Evolutionary conservation across 1,140 invertebrate genomes (phyloP).

Genomic region (Cydia splendana): DNA sequence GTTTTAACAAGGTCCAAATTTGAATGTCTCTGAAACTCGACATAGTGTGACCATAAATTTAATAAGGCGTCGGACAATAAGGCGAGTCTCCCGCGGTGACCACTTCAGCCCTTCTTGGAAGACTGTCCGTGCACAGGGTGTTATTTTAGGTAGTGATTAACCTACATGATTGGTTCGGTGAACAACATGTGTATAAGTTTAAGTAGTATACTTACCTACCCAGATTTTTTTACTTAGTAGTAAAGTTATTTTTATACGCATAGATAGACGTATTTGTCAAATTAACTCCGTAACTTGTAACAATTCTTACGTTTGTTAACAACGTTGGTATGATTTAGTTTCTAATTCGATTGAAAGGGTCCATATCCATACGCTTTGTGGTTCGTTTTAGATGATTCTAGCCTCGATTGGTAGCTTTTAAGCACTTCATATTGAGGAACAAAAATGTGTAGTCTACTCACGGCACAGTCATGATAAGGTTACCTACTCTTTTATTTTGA

Average conservation of each 20-base stretch:
- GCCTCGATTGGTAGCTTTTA: neutral
- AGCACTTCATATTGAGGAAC: no score
- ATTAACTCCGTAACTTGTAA: no score
- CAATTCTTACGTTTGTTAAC: no score
- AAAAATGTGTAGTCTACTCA: neutral
- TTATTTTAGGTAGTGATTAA: slow-evolving; percentile 18
- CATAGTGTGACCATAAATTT: slow-evolving; percentile 30
- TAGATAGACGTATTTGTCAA: no score
- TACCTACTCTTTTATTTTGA: neutral
- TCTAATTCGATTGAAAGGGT: no score
- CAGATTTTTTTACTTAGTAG: no score
- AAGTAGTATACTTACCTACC: neutral
- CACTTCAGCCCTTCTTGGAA: slow-evolving; percentile 24
- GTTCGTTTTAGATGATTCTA: no score
- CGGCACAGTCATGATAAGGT: neutral
- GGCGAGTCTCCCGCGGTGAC: slow-evolving; percentile 27
- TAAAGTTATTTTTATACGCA: no score
- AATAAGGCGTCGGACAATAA: slow-evolving; percentile 18
- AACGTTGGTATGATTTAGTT: no score
- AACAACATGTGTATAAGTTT: slow-evolving; percentile 1
- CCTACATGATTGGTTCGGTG: neutral
- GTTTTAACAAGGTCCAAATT: neutral
- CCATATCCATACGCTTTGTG: no score
- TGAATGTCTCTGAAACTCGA: neutral
- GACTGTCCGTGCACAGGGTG: slow-evolving; percentile 13